phyloP scores from a whole-genome alignment of 2,113 vertebrate species.

The Gobio gobio region DNA sequence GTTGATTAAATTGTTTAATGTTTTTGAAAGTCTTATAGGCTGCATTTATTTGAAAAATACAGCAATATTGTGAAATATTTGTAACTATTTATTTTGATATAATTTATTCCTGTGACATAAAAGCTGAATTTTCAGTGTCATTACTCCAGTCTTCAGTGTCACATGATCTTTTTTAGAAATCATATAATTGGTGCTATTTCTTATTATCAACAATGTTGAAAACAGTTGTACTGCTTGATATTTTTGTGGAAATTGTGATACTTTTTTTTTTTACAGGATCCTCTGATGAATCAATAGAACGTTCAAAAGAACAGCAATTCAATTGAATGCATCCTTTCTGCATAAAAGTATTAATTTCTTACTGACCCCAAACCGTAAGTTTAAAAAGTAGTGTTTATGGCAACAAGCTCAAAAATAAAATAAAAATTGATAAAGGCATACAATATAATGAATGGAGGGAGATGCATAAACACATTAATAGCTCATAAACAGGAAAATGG shows the following conservation, averaged over 20 bases:
- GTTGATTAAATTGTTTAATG: background rate
- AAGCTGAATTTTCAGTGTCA: background rate
- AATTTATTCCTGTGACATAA: background rate
- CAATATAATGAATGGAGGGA: background rate
- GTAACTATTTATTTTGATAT: background rate
- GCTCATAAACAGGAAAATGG: too few species aligned
- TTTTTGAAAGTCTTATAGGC: background rate
- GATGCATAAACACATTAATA: background rate
- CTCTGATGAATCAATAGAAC: background rate
- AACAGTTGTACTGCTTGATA: background rate
- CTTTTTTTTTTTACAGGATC: background rate
- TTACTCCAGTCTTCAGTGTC: background rate
- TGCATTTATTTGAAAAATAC: background rate
- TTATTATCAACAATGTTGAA: background rate
- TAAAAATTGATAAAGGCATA: background rate
- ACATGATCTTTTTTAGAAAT: background rate
- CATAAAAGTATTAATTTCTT: background rate
- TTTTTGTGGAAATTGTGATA: background rate
- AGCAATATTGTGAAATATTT: background rate
- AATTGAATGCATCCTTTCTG: background rate
- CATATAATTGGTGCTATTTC: background rate
- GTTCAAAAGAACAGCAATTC: background rate
- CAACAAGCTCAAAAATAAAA: background rate
- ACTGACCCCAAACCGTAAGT: background rate
- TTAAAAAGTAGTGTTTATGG: background rate